Evolutionary conservation across 2,888 invertebrate genomes (phyloP).

Genomic region (Lithophane leautieri): DNA sequence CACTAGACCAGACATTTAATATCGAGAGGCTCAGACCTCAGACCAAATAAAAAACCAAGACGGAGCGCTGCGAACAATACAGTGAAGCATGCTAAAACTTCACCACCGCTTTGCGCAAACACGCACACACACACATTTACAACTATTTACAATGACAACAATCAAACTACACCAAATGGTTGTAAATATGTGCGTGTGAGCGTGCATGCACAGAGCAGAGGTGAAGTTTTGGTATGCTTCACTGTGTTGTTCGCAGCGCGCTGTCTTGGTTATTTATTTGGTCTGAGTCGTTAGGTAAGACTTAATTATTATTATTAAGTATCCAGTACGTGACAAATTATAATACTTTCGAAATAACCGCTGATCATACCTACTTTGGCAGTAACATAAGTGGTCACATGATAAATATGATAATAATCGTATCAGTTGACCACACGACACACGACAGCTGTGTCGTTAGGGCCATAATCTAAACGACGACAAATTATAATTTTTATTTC

Average conservation of each 20-base stretch:
- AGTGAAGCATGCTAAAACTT: too few species aligned
- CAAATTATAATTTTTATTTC: not conserved
- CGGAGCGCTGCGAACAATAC: too few species aligned
- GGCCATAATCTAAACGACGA: not conserved
- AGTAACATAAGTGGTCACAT: slow-evolving; percentile 9
- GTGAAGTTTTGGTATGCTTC: too few species aligned
- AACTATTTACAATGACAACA: too few species aligned
- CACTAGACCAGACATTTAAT: not conserved
- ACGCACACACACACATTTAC: too few species aligned
- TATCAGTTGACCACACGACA: slow-evolving; percentile 28
- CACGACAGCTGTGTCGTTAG: not conserved
- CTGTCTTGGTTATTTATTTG: too few species aligned
- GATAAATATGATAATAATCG: slow-evolving; percentile 9
- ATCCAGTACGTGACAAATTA: not conserved
- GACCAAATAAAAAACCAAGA: too few species aligned
- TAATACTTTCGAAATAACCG: not conserved
- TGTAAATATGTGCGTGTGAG: too few species aligned
- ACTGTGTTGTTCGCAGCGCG: too few species aligned
- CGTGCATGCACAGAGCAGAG: too few species aligned
- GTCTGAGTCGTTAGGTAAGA: not conserved
- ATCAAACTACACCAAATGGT: too few species aligned
- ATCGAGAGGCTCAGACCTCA: not conserved
- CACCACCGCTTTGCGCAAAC: too few species aligned
- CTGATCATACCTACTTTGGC: not conserved
- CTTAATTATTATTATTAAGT: not conserved